A percentile compares a stretch with the other conserved stretches of the same genome.
Evolutionary conservation across 2,888 invertebrate genomes (phyloP).

Genomic region (Spisula subtruncata): DNA sequence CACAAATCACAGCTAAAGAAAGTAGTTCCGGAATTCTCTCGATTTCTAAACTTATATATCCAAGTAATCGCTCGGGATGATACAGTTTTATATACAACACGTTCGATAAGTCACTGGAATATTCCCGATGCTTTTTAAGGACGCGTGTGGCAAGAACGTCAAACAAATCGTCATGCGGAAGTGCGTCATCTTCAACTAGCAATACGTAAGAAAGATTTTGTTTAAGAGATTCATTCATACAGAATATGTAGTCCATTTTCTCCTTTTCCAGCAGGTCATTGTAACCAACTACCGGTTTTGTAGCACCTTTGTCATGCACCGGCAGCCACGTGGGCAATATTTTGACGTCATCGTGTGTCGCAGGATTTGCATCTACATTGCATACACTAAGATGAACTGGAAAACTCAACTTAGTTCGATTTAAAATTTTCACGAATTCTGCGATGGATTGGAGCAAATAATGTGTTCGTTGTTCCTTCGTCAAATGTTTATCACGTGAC

Average conservation of each 20-base stretch:
- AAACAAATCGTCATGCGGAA: conserved; percentile 81
- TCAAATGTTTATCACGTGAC: conserved; percentile 75
- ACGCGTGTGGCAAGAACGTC: conserved; percentile 68
- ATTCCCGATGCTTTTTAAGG: background rate
- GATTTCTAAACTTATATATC: conserved; percentile 78
- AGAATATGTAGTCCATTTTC: conserved; percentile 85
- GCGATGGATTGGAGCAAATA: conserved; percentile 82
- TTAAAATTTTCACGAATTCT: conserved; percentile 70
- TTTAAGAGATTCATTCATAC: conserved; percentile 79
- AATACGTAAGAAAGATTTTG: conserved; percentile 78
- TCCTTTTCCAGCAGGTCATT: conserved; percentile 82
- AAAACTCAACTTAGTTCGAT: conserved; percentile 38
- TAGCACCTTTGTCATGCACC: conserved; percentile 50
- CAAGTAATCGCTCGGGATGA: conserved; percentile 84
- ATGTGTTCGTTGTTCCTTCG: conserved; percentile 77
- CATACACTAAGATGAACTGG: conserved; percentile 77
- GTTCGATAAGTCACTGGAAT: conserved; percentile 21
- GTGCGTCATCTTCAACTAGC: conserved; percentile 85
- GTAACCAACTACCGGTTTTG: conserved; percentile 2
- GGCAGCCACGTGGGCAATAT: conserved; percentile 71
- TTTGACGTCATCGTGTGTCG: conserved; percentile 74
- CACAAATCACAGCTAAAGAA: conserved; percentile 72
- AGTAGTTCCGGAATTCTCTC: conserved; percentile 82
- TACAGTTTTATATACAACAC: conserved; percentile 83
- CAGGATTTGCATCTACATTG: conserved; percentile 82